Percentiles rank a stretch among this genome's conserved stretches.
Evolutionary conservation across 2,888 invertebrate species (phyloP).

Genomic region (Drosophila austrosaltans): DNA sequence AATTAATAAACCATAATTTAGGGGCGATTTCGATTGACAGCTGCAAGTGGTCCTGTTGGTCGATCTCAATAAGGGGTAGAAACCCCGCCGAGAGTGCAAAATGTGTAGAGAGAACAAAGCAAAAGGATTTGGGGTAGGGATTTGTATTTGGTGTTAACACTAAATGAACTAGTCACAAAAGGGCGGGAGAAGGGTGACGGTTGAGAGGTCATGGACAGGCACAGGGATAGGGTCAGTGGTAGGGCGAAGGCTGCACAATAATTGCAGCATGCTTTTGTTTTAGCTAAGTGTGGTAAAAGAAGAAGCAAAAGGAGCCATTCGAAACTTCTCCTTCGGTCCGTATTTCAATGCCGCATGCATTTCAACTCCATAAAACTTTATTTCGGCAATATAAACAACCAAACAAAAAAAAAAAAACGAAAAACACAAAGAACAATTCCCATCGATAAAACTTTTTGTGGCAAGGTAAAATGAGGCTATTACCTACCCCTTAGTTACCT

Average conservation of each 20-base stretch:
- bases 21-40: constrained; percentile 70
- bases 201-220: background rate
- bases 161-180: constrained; percentile 61
- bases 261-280: constrained; percentile 18
- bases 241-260: constrained; percentile 32
- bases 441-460: constrained; percentile 73
- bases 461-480: constrained; percentile 46
- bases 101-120: constrained; percentile 16
- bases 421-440: constrained; percentile 13
- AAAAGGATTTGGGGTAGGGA: constrained; percentile 45
- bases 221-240: background rate
- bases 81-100: constrained; percentile 43
- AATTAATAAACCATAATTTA: constrained; percentile 75
- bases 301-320: background rate
- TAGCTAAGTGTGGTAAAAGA: constrained; percentile 2
- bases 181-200: constrained; percentile 3
- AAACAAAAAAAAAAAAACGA: constrained; percentile 9
- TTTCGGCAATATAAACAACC: constrained; percentile 33
- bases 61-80: constrained; percentile 41
- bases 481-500: constrained; percentile 52
- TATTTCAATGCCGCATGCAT: constrained; percentile 53
- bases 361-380: constrained; percentile 35
- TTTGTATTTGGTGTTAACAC: constrained; percentile 67
- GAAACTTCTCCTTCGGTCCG: background rate
- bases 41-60: constrained; percentile 75